A percentile compares a stretch with the other conserved stretches of the same genome.
Evolutionary conservation across 2,113 vertebrate genomes (phyloP).

Genomic region (Saimiri boliviensis): DNA sequence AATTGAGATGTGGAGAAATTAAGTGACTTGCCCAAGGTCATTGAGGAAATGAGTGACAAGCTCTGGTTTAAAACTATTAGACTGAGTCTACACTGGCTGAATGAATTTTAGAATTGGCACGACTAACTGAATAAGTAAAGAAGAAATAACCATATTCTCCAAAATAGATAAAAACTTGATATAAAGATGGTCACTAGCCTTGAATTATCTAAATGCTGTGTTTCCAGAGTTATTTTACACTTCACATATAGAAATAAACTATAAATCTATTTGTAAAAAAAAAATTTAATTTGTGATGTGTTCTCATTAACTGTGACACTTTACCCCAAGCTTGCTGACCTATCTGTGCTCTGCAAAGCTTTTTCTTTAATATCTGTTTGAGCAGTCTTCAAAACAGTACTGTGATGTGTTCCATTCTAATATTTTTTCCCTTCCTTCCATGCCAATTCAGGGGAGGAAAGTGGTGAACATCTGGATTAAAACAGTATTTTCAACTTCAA

Average conservation of each 20-base stretch:
- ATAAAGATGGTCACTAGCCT: not conserved
- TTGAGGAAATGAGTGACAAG: conserved; percentile 72
- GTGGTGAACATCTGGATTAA: not conserved
- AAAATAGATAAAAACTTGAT: conserved; percentile 50
- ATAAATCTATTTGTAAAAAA: conserved; percentile 10
- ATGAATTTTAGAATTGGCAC: conserved; percentile 50
- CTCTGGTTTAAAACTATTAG: conserved; percentile 61
- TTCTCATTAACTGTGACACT: not conserved
- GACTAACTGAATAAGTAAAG: conserved; percentile 64
- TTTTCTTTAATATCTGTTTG: not conserved
- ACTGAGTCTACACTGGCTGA: conserved; percentile 9
- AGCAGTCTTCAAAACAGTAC: not conserved
- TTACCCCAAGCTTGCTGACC: not conserved
- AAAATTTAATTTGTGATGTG: conserved; percentile 20
- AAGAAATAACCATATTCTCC: conserved; percentile 46
- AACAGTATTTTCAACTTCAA: not conserved
- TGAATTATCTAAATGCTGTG: not conserved
- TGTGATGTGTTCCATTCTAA: not conserved
- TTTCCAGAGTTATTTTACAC: not conserved
- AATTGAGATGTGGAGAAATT: conserved; percentile 78
- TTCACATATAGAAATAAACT: not conserved
- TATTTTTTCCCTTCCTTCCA: not conserved
- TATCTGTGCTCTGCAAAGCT: not conserved
- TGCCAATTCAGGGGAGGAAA: not conserved
- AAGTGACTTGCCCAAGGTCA: conserved; percentile 80